Evolutionary conservation across 2,888 invertebrate genomes (phyloP).

Genomic region (Amorpha juglandis): DNA sequence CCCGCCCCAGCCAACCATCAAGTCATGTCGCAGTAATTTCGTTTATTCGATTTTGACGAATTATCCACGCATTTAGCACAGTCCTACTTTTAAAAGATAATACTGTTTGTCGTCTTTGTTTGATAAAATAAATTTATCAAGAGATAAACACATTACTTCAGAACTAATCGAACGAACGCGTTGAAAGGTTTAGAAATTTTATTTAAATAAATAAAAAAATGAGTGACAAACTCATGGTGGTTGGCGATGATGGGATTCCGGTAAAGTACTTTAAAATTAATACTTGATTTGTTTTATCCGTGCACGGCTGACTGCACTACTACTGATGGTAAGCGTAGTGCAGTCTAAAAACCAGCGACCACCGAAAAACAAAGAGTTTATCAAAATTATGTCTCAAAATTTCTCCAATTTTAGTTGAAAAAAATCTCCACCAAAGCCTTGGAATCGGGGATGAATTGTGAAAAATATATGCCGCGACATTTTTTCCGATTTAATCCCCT

Average conservation of each 20-base stretch:
- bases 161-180: background rate
- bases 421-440: too few relatives aligned
- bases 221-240: constrained; percentile 11
- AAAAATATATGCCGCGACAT: too few relatives aligned
- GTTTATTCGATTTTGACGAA: background rate
- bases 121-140: background rate
- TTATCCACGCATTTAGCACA: background rate
- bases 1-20: too few relatives aligned
- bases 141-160: background rate
- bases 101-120: background rate
- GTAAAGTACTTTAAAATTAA: background rate
- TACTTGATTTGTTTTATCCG: background rate
- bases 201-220: background rate
- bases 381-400: too few relatives aligned
- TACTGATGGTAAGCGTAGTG: too few relatives aligned
- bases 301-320: too few relatives aligned
- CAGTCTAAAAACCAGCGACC: too few relatives aligned
- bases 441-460: too few relatives aligned
- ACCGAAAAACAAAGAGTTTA: too few relatives aligned
- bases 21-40: too few relatives aligned
- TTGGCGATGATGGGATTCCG: constrained; percentile 21
- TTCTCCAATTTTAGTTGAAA: too few relatives aligned
- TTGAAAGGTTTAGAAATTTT: background rate
- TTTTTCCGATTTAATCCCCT: too few relatives aligned
- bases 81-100: background rate